Evolutionary conservation across 2,113 vertebrate species (phyloP).

Genomic region (Esox niger): DNA sequence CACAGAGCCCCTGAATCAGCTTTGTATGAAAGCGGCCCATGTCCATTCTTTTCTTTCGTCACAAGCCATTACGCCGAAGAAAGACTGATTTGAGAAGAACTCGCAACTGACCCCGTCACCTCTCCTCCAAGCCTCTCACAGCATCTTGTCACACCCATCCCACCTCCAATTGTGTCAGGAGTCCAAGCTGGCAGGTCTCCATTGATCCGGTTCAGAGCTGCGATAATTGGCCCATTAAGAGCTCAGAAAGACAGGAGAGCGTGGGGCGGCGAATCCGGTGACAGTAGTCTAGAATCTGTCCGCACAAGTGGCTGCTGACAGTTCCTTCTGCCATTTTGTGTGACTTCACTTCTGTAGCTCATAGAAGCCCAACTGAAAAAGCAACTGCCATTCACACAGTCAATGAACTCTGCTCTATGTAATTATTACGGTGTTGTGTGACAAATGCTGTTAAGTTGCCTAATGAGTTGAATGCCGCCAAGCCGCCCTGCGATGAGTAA

Average conservation of each 20-base stretch:
- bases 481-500: too few species aligned
- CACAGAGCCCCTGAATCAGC: constrained; percentile 45
- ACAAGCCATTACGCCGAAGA: constrained; percentile 37
- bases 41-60: constrained; percentile 42
- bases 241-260: constrained; percentile 60
- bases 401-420: neutral
- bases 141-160: constrained; percentile 61
- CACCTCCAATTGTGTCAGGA: constrained; percentile 60
- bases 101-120: constrained; percentile 48
- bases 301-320: constrained; percentile 25
- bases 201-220: constrained; percentile 65
- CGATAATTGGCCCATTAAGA: constrained; percentile 70
- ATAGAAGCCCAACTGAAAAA: constrained; percentile 23
- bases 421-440: neutral
- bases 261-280: constrained; percentile 32
- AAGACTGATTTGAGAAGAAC: constrained; percentile 52
- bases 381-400: constrained; percentile 1
- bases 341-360: constrained; percentile 25
- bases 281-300: constrained; percentile 11
- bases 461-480: too few species aligned
- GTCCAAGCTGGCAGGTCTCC: constrained; percentile 52
- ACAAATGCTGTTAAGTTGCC: too few species aligned
- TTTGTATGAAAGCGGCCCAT: constrained; percentile 31
- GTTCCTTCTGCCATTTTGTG: constrained; percentile 24
- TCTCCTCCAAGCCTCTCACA: constrained; percentile 56